Conservation (phyloP, 2,888 invertebrate genomes). For the Formica aserva region DNA sequence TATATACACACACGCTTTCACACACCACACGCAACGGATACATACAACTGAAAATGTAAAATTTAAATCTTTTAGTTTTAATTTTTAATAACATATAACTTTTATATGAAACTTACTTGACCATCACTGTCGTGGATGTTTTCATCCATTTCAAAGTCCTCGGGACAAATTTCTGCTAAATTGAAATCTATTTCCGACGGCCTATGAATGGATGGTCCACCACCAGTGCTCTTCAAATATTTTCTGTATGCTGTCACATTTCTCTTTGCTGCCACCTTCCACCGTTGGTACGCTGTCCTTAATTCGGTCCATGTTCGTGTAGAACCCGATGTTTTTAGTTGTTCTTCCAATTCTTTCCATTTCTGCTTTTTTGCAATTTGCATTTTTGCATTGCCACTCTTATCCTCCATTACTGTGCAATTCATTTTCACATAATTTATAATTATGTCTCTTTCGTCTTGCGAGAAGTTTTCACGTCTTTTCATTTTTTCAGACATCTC, state of each 20-base stretch:
- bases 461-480: not conserved
- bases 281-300: not conserved
- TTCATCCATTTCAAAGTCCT: not conserved
- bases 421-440: not conserved
- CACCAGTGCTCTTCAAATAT: conserved; percentile 3
- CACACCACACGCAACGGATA: too few species aligned
- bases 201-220: not conserved
- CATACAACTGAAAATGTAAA: too few species aligned
- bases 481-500: not conserved
- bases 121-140: conserved; percentile 6
- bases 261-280: not conserved
- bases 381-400: not conserved
- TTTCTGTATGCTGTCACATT: not conserved
- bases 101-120: conserved; percentile 8
- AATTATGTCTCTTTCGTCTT: not conserved
- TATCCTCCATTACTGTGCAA: not conserved
- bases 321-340: not conserved
- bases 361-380: not conserved
- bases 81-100: too few species aligned
- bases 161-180: not conserved
- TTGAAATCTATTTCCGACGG: not conserved
- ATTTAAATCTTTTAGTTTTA: too few species aligned
- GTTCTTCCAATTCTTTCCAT: not conserved
- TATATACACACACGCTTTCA: too few species aligned
- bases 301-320: not conserved